A percentile compares a stretch with the other conserved stretches of the same genome.
These are phyloP conservation scores for Melanchra persicariae DNA, from an alignment of 2,888 invertebrate genomes.

Conservation along the genomic window DNA sequence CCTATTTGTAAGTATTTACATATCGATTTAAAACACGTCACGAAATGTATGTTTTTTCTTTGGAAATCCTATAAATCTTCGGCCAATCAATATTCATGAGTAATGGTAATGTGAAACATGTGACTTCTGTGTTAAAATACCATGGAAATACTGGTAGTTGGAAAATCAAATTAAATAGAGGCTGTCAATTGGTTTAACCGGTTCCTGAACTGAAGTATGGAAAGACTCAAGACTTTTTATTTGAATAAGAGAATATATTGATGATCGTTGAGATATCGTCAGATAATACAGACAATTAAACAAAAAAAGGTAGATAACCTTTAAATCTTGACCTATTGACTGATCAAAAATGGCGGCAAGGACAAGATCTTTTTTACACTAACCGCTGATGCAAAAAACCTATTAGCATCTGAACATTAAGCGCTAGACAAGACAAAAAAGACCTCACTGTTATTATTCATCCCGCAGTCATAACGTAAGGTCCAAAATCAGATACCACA, in stretches of 20 bases:
- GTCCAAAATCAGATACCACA: slow-evolving; percentile 36
- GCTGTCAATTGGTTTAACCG: slow-evolving; percentile 19
- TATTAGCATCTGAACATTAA: background rate
- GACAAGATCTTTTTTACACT: background rate
- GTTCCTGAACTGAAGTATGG: background rate
- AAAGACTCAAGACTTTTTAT: background rate
- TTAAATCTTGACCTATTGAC: background rate
- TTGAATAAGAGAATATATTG: background rate
- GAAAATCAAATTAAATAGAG: slow-evolving; percentile 26
- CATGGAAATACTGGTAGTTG: slow-evolving; percentile 21
- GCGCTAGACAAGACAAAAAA: background rate
- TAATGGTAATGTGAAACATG: slow-evolving; percentile 45
- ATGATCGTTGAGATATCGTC: background rate
- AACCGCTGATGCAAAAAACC: background rate
- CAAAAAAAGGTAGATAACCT: background rate
- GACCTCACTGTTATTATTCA: background rate
- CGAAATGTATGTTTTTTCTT: slow-evolving; percentile 61
- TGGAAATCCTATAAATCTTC: slow-evolving; percentile 55
- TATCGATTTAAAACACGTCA: slow-evolving; percentile 55
- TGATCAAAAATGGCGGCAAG: background rate
- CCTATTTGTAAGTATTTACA: slow-evolving; percentile 53
- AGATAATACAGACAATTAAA: background rate
- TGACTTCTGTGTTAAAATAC: slow-evolving; percentile 51
- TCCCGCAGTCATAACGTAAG: slow-evolving; percentile 6
- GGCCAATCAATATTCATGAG: slow-evolving; percentile 59